Base-by-base conservation (phyloP, 1,140 invertebrate species). In the Rhyacophila brunnea region DNA sequence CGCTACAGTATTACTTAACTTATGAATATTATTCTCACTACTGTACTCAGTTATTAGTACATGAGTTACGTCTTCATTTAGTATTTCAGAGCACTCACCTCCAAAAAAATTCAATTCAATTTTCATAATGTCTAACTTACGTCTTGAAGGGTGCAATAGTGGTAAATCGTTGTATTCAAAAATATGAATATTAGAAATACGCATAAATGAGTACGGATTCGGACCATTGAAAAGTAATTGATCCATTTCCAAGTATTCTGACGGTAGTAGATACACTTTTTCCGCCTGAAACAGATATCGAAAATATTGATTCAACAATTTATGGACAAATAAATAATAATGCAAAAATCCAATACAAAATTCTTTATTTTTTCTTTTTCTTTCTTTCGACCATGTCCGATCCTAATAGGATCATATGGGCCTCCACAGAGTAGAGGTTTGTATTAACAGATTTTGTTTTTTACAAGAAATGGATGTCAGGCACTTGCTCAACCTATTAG, bases 141-240 rank as follows among this genome's bases (percentile, higher is more conserved):
- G 28, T 34, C 44, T 13, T 36, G 10, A 10, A 45, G 51, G 6
- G 42, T 34, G 13, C 40, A 35, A 45, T 44, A 45, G 15, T 54
- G 40, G 2, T 17, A 0, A 10, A 28, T 28, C 9, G 9, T 28
- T 28, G 23, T 28, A 28, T 5, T 28, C 23, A 28, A 54, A 17
- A 11, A 54, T 32, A 23, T 60, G 38, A 17, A 60, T 28, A 18
- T 44, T 46, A 32, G 53, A 65, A 11, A 19, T n/a, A 15, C 62
- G 42, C 43, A 65, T 32, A 43, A 65, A 65, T n/a, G 62, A 65
- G 47, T 65, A 55, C n/a, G 62, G 62, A 49, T 36, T 65, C 10
- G 35, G 7, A 5, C 38, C 45, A 11, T 42, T 43, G 11, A 34
- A 14, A 42, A 65, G 60, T 14, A 65, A 15, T 44, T 47, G 35